phyloP scores from a whole-genome alignment of 2,113 vertebrate genomes.

The Astur gentilis region DNA sequence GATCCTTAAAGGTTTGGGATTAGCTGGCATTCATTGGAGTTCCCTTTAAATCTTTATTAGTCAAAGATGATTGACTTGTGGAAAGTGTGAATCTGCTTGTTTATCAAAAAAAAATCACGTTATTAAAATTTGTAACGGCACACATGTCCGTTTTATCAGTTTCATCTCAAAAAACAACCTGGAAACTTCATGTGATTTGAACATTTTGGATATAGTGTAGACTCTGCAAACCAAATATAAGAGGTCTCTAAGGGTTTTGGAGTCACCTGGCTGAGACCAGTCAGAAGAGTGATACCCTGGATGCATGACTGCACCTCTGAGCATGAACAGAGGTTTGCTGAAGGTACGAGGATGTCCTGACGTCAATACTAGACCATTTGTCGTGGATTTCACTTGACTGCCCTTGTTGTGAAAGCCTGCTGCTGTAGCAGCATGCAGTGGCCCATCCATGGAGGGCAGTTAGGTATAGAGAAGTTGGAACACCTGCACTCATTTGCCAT shows the following conservation, averaged over 20 bases:
- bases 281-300: background rate
- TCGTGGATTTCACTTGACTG: accelerated
- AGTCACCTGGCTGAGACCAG: background rate
- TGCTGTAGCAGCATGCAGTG: background rate
- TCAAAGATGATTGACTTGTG: background rate
- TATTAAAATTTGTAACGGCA: background rate
- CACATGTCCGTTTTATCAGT: background rate
- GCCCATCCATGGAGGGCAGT: background rate
- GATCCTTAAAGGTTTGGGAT: background rate
- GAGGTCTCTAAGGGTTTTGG: background rate
- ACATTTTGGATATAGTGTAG: background rate
- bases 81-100: background rate
- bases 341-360: background rate
- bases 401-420: background rate
- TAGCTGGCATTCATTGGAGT: background rate
- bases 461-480: background rate
- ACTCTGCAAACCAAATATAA: background rate
- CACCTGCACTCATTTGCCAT: accelerated
- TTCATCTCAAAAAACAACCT: background rate
- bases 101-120: background rate
- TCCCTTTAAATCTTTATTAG: background rate
- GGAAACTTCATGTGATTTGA: background rate
- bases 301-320: background rate
- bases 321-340: background rate
- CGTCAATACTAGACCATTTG: background rate